Evolutionary conservation across 2,113 vertebrate genomes (phyloP), one percentile per base, ranked within the genome.

Genomic region (Ceyx margarethae): DNA sequence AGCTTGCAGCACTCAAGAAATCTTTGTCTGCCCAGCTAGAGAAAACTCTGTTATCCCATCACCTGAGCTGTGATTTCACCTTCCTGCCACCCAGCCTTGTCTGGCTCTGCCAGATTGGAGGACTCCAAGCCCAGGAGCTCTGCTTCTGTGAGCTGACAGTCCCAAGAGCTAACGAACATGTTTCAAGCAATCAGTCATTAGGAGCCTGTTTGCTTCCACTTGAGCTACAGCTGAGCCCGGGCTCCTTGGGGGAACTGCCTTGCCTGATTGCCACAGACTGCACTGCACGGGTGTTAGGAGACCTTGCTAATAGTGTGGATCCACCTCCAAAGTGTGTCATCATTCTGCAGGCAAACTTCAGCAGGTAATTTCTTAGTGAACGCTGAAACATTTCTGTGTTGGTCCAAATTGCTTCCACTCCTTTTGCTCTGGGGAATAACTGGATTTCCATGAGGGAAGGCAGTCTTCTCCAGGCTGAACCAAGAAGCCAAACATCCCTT

Each of bases 21-120:
- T 11, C 2, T 4, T 3, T 1, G 0, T 18, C 20, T 29, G 12
- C 46, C 26, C 56, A 26, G 14, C 10, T n/a, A 13, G 10, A 23
- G 45, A 65, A 72, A 79, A 40, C 17, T 53, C 2, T 6, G 37
- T 22, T 58, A 68, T 5, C 33, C 19, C 46, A 28, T 5, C 76
- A 58, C 64, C 60, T 28, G 46, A 85, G 79, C 58, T 62, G 45
- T 10, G 56, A 28, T 74, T 85, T 62, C 72, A 45, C 19, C 31
- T 66, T 61, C 65, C 58, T 93, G 35, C 79, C 79, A 77, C 26
- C 85, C 85, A 76, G 20, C n/a, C 50, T 51, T 17, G 45, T 19
- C 69, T 45, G 0, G 0, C 35, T 35, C 42, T 62, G 42, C 13
- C n/a, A 75, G 19, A 40, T 19, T 23, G 58, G 26, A 56, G 23